Evolutionary conservation across 2,888 invertebrate species (phyloP), one percentile per base, ranked within the genome.

Genomic region (Phaonia tiefii): DNA sequence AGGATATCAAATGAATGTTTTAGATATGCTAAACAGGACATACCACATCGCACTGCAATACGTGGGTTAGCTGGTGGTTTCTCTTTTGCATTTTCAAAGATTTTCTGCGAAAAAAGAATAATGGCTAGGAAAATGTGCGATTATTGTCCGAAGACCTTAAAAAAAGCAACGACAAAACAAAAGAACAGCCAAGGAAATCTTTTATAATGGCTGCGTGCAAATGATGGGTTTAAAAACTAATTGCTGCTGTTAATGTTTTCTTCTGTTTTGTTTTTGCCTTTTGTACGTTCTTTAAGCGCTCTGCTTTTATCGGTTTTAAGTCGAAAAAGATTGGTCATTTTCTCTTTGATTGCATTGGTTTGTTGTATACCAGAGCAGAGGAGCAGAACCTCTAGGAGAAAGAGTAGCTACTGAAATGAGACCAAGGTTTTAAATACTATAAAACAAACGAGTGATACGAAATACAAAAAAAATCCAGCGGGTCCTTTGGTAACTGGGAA

Each of bases 171-270:
- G 4, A 37, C 10, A 37, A n/a, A n/a, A 11, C 2, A 51, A 69
- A 74, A 46, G 37, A 66, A 70, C 49, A 51, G 26, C 20, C 20
- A 46, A 46, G 20, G 31, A 67, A 75, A 75, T 58, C 49, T 58
- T 22, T 58, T 58, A 49, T 67, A 75, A 75, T 75, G 67, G 25
- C 58, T 67, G 67, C 67, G 56, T 67, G 49, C 67, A 67, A 74
- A 31, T 75, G 67, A 75, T 75, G 49, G 49, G 56, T 67, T 67
- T 58, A 46, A 58, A 44, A 46, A 75, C 75, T 75, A 75, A 67
- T 75, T 75, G 75, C 75, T 67, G 67, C 46, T 39, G 31, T 58
- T 75, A 75, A 67, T 75, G 67, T 75, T 37, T 44, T 74, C 22
- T 44, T 44, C 56, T 44, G 42, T 22, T 63, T 60, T 39, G 22